phyloP scores from a whole-genome alignment of 2,888 invertebrate species.

The Schrankia costaestrigalis region DNA sequence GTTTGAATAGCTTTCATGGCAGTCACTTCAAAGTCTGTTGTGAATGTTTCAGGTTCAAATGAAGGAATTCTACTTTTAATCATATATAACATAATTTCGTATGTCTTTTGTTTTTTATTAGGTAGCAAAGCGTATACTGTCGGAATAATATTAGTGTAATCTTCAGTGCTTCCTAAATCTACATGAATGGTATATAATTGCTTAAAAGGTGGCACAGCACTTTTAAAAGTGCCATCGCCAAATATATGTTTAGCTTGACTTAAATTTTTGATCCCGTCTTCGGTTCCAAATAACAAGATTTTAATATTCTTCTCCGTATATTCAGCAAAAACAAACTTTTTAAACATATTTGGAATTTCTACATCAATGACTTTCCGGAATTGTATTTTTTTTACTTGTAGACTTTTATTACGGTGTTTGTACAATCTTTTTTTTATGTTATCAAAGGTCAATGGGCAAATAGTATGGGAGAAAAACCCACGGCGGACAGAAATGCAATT shows the following conservation, averaged over 20 bases:
- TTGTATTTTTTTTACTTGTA: conserved; percentile 1
- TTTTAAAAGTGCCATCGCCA: neutral
- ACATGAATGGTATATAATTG: no score
- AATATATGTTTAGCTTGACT: neutral
- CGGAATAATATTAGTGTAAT: neutral
- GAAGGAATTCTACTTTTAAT: conserved; percentile 3
- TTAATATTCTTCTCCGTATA: neutral
- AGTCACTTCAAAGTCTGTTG: conserved; percentile 1
- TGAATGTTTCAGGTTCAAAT: conserved; percentile 1
- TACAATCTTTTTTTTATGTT: no score
- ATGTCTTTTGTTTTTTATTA: no score
- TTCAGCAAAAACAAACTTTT: conserved; percentile 1
- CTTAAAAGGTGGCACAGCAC: no score
- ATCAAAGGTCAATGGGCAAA: no score
- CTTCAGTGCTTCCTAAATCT: conserved; percentile 1
- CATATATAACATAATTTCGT: neutral
- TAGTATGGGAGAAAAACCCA: no score
- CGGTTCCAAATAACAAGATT: neutral
- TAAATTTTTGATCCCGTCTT: neutral
- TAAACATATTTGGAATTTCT: neutral
- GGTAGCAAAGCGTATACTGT: neutral
- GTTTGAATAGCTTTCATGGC: conserved; percentile 2
- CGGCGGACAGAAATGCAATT: no score
- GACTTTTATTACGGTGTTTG: neutral
- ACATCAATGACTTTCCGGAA: neutral